These are phyloP conservation scores for Margaritifera margaritifera DNA, from an alignment of 2,888 invertebrate genomes.

Conservation along the genomic window DNA sequence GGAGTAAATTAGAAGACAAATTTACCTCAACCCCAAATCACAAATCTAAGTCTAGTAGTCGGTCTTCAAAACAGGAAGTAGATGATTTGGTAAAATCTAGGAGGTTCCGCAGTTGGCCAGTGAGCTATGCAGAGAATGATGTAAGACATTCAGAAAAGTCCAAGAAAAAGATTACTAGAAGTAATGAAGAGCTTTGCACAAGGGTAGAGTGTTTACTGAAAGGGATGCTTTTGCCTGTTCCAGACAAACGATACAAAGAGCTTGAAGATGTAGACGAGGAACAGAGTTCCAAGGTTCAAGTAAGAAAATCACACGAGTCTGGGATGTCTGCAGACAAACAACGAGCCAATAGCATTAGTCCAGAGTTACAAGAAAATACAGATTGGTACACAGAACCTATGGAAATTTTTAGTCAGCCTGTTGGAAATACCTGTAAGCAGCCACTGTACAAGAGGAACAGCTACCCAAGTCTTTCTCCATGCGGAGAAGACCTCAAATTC, in stretches of 20 bases:
- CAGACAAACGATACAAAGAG: conserved; percentile 35
- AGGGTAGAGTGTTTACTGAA: conserved; percentile 52
- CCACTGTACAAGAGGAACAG: conserved; percentile 56
- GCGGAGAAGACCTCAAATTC: conserved; percentile 8
- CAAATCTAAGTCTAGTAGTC: no score
- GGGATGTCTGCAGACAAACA: conserved; percentile 9
- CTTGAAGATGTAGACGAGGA: conserved; percentile 32
- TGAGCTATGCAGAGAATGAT: not conserved
- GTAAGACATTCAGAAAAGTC: not conserved
- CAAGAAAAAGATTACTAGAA: conserved; percentile 12
- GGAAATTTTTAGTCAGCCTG: conserved; percentile 45
- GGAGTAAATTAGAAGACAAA: not conserved
- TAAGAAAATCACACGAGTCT: not conserved
- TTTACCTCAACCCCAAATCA: not conserved
- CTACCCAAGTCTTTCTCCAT: conserved; percentile 34
- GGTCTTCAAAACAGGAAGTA: no score
- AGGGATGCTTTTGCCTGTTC: conserved; percentile 43
- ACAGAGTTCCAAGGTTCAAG: no score
- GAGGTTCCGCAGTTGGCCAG: not conserved
- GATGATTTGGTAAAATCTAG: not conserved
- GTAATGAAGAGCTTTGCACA: conserved; percentile 43
- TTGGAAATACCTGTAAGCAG: conserved; percentile 35
- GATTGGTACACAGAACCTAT: conserved; percentile 63
- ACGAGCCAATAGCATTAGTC: conserved; percentile 41
- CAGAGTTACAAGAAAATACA: conserved; percentile 57